A percentile compares a stretch with the other conserved stretches of the same genome.
Evolutionary conservation across 2,797 vertebrate genomes (phyloP).

Genomic region (Pseudochaenichthys georgianus): DNA sequence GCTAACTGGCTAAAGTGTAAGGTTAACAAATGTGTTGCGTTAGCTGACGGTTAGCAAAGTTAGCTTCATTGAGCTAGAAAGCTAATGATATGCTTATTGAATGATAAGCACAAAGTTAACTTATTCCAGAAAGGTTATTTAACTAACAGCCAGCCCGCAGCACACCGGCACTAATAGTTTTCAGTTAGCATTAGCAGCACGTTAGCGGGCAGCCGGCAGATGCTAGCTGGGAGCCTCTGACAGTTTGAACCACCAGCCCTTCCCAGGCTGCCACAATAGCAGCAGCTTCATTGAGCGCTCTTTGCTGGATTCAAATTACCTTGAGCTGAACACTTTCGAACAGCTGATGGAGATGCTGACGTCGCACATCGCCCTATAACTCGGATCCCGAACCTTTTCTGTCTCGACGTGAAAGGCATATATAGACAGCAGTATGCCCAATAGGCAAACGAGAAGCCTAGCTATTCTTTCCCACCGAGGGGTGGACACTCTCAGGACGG

Average conservation of each 20-base stretch:
- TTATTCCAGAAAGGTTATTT: neutral
- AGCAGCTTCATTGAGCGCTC: conserved; percentile 74
- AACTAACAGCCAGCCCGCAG: neutral
- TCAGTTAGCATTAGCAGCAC: neutral
- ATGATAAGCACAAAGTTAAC: conserved; percentile 13
- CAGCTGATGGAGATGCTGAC: conserved; percentile 94
- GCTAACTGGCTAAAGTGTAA: conserved; percentile 30
- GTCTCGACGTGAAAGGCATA: conserved; percentile 96
- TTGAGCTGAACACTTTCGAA: conserved; percentile 96
- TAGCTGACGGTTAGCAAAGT: conserved; percentile 65
- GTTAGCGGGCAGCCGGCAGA: conserved; percentile 5
- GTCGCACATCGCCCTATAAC: conserved; percentile 93
- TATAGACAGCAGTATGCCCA: conserved; percentile 92
- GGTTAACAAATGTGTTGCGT: conserved; percentile 29
- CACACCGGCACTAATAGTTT: neutral
- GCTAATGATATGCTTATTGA: conserved; percentile 50
- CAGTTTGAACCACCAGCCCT: conserved; percentile 64
- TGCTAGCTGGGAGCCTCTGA: conserved; percentile 41
- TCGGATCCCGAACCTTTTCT: conserved; percentile 90
- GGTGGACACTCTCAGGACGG: conserved; percentile 98
- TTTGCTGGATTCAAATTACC: conserved; percentile 88
- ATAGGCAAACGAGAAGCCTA: conserved; percentile 91
- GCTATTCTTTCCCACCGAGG: conserved; percentile 97
- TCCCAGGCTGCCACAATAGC: conserved; percentile 70
- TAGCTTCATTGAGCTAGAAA: conserved; percentile 61